Conservation (phyloP, 2,888 invertebrate species). For the Serrognathus titanus region DNA sequence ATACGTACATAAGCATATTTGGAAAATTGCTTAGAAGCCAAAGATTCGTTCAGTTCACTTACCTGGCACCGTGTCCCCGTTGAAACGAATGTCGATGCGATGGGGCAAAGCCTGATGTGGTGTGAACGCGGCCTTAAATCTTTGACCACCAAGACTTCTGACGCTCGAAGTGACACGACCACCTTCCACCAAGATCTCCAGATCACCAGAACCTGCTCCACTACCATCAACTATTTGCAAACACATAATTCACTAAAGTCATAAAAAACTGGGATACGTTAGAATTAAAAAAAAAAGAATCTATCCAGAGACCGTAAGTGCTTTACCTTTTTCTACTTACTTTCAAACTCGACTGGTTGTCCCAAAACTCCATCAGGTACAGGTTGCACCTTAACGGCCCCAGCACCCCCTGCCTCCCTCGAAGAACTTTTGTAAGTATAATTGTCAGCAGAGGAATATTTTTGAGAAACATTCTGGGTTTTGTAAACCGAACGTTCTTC, state of each 20-base stretch:
- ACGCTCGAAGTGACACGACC: conserved; percentile 94
- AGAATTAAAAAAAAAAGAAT: neutral
- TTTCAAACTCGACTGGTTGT: conserved; percentile 93
- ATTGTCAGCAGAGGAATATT: conserved; percentile 33
- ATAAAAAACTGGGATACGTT: neutral
- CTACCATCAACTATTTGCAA: conserved; percentile 79
- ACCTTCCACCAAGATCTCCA: conserved; percentile 93
- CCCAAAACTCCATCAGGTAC: conserved; percentile 86
- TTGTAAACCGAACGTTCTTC: conserved; percentile 31
- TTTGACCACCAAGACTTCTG: conserved; percentile 81
- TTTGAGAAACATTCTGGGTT: conserved; percentile 37
- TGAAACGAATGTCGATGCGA: conserved; percentile 90
- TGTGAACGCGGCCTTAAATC: conserved; percentile 89
- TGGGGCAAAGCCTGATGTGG: conserved; percentile 84
- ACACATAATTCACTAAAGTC: neutral
- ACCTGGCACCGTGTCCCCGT: conserved; percentile 88
- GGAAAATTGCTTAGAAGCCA: too few relatives aligned
- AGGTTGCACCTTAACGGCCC: conserved; percentile 79
- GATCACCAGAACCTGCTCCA: conserved; percentile 91
- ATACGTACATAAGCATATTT: too few relatives aligned
- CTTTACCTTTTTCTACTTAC: conserved; percentile 53
- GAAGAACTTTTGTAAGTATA: conserved; percentile 30
- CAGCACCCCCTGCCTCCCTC: conserved; percentile 62
- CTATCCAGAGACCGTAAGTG: neutral
- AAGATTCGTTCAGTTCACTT: conserved; percentile 46